A percentile compares a stretch with the other conserved stretches of the same genome.
phyloP scores from a whole-genome alignment of 2,888 invertebrate genomes.

The Pherbina coryleti region DNA sequence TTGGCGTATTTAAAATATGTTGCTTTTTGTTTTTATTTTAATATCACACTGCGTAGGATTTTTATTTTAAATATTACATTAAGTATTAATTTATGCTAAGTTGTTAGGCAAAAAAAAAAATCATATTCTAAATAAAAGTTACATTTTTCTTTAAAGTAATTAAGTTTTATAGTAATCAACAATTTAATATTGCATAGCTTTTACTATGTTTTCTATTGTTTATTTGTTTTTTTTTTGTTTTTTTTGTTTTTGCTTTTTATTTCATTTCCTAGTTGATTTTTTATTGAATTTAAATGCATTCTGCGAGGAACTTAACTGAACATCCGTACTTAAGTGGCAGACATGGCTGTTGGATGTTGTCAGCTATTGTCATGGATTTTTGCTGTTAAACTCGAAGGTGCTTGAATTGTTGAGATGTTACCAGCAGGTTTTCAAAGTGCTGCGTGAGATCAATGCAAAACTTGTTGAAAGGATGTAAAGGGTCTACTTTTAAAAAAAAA shows the following conservation, averaged over 20 bases:
- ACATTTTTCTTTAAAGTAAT: conserved; percentile 38
- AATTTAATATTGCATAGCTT: conserved; percentile 47
- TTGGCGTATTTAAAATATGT: conserved; percentile 35
- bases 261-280: background rate
- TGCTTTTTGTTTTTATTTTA: conserved; percentile 55
- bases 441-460: conserved; percentile 42
- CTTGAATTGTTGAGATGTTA: no score
- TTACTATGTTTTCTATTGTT: conserved; percentile 25
- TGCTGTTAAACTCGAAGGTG: no score
- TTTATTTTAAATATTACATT: conserved; percentile 41
- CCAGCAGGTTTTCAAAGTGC: conserved; percentile 7
- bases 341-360: background rate
- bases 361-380: background rate
- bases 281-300: conserved; percentile 51
- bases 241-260: background rate
- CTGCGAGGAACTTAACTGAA: conserved; percentile 50
- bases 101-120: conserved; percentile 23
- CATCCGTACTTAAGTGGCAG: background rate
- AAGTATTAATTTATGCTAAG: conserved; percentile 17
- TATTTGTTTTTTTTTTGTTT: conserved; percentile 42
- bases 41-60: conserved; percentile 70
- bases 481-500: no score
- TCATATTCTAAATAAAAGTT: conserved; percentile 32
- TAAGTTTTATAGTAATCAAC: conserved; percentile 40
- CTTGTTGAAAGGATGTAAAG: background rate